Evolutionary conservation across 2,797 vertebrate species (phyloP).

Genomic region (Champsocephalus esox): DNA sequence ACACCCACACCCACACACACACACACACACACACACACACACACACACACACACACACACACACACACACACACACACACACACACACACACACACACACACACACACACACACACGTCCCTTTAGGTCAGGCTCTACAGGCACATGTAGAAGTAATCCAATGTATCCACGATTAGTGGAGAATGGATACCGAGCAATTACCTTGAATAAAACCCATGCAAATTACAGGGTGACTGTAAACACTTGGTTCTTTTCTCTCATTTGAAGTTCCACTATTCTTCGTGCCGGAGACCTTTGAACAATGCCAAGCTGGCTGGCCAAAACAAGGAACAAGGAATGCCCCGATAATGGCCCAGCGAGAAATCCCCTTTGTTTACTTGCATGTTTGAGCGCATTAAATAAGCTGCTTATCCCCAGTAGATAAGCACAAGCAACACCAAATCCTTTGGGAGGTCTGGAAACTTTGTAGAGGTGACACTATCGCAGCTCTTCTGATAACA

Average conservation of each 20-base stretch:
- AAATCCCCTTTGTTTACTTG: constrained; percentile 69
- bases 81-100: constrained; percentile 61
- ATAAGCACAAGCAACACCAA: constrained; percentile 29
- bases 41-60: constrained; percentile 61
- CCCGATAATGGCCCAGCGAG: constrained; percentile 44
- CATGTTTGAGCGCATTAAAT: constrained; percentile 56
- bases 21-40: constrained; percentile 66
- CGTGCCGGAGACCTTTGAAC: constrained; percentile 47
- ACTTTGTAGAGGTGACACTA: not conserved
- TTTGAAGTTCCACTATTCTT: constrained; percentile 34
- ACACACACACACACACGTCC: constrained; percentile 56
- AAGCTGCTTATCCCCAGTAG: constrained; percentile 17
- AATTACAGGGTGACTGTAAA: not conserved
- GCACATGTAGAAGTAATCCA: not conserved
- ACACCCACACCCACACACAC: constrained; percentile 59
- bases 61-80: constrained; percentile 64
- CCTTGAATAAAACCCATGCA: not conserved
- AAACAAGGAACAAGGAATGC: constrained; percentile 61
- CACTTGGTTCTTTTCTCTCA: not conserved
- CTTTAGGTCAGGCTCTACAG: constrained; percentile 18
- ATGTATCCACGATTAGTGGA: not conserved
- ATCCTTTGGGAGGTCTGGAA: not conserved
- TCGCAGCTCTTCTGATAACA: not conserved
- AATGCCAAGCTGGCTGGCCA: constrained; percentile 46
- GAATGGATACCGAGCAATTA: not conserved